Evolutionary conservation across 2,797 vertebrate genomes (phyloP), one percentile per base, ranked within the genome.

Genomic region (Ataeniobius toweri): DNA sequence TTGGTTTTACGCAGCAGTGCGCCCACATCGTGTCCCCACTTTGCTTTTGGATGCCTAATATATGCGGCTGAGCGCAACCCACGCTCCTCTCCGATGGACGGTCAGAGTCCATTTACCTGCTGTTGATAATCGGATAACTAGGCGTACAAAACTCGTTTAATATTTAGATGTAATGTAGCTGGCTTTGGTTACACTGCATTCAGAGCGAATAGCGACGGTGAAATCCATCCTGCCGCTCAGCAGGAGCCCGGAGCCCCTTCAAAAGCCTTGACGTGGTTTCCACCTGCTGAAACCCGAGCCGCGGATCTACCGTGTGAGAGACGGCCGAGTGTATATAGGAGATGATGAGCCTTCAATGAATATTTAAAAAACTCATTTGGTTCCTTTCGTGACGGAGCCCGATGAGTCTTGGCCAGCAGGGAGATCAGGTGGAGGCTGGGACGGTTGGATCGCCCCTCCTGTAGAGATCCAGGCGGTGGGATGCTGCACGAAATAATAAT

Each of bases 281-380:
- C 92, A 94, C 91, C 94, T 94, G 94, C 75, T 91, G 96, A 95
- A 94, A 96, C 87, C 46, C 76, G 89, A 96, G 88, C 88, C 80
- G 67, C 48, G 79, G 89, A 88, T 93, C 93, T 88, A 85, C 82
- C 86, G 89, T 82, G 88, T 78, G 84, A 83, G 87, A 89, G 84
- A 81, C 88, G 79, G 76, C 78, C 71, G 73, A 71, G 87, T 46
- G 88, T 79, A 63, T 79, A 63, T 61, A 63, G 88, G 83, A 93
- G 86, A 89, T 70, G 86, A 92, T 85, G 73, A 88, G 89, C 76
- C 80, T 81, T 1, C 83, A 76, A 94, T 96, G 81, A 94, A 96
- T 96, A 94, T 96, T 96, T 96, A 84, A 96, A 93, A 91, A 71
- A n/a, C 77, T 94, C 75, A 94, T 94, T 94, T 90, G 88, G 76